Conservation (phyloP, 2,888 invertebrate genomes). For the Arge pagana region DNA sequence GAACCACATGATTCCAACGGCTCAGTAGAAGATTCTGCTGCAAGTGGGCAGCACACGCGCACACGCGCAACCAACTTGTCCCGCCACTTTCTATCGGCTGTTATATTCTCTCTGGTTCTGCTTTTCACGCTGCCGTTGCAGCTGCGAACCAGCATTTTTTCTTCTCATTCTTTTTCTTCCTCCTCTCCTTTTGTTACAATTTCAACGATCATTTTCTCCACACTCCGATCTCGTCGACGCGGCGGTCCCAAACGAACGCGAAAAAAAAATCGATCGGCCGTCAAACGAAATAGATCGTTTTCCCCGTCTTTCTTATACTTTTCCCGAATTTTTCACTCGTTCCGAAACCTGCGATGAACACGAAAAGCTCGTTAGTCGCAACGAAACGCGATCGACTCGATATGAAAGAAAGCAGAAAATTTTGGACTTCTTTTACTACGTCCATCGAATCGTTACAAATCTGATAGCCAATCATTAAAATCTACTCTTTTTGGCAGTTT, state of each 20-base stretch:
- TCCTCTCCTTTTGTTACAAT: neutral
- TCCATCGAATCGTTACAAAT: too few species aligned
- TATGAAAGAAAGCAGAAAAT: too few species aligned
- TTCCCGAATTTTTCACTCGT: too few species aligned
- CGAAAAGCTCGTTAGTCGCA: too few species aligned
- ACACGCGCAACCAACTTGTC: slow-evolving; percentile 25
- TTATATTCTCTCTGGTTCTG: slow-evolving; percentile 1
- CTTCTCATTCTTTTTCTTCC: neutral
- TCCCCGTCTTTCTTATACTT: neutral
- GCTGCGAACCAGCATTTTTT: neutral
- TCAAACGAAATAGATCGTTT: too few species aligned
- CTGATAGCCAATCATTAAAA: too few species aligned
- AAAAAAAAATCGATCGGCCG: neutral
- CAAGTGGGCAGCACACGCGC: slow-evolving; percentile 37
- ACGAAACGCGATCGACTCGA: too few species aligned
- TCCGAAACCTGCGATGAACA: too few species aligned
- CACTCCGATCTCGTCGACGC: neutral
- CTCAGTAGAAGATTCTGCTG: slow-evolving; percentile 23
- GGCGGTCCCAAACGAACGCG: too few species aligned
- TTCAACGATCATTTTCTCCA: neutral
- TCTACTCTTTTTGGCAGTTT: too few species aligned
- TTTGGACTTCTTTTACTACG: too few species aligned
- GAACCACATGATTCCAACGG: slow-evolving; percentile 45
- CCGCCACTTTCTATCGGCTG: slow-evolving; percentile 20
- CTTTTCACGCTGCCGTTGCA: neutral